Conservation (phyloP, 2,797 vertebrate species). For the Protonibea diacanthus region DNA sequence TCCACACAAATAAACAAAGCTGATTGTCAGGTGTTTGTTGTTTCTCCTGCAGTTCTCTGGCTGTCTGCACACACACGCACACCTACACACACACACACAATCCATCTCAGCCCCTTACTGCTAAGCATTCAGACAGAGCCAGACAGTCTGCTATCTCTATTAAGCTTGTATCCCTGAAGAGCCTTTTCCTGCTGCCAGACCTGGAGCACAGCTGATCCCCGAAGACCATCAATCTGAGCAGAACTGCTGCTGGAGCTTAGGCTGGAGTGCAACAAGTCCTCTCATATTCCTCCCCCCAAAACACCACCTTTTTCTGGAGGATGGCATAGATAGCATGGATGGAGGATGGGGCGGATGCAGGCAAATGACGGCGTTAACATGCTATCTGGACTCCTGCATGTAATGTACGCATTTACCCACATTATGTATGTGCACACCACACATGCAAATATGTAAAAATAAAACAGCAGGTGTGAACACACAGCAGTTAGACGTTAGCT, state of each 20-base stretch:
- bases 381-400: neutral
- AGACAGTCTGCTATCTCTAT: constrained; percentile 76
- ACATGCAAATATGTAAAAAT: neutral
- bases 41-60: neutral
- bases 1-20: constrained; percentile 2
- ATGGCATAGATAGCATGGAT: too few species aligned
- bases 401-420: neutral
- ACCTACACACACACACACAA: neutral
- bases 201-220: constrained; percentile 71
- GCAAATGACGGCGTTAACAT: constrained; percentile 37
- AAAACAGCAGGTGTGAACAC: neutral
- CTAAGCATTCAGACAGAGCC: constrained; percentile 62
- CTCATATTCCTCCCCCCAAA: constrained; percentile 67
- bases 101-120: constrained; percentile 41
- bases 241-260: constrained; percentile 44
- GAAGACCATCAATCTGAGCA: constrained; percentile 75
- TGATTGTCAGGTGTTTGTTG: neutral
- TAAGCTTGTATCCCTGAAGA: constrained; percentile 61
- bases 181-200: constrained; percentile 63
- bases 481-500: constrained; percentile 22
- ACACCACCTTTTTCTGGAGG: constrained; percentile 28
- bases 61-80: neutral
- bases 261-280: constrained; percentile 70
- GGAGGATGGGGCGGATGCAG: constrained; percentile 43
- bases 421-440: neutral